A percentile compares a stretch with the other conserved stretches of the same genome.
Evolutionary conservation across 1,140 invertebrate genomes (phyloP).

Genomic region (Drosophila aff.): DNA sequence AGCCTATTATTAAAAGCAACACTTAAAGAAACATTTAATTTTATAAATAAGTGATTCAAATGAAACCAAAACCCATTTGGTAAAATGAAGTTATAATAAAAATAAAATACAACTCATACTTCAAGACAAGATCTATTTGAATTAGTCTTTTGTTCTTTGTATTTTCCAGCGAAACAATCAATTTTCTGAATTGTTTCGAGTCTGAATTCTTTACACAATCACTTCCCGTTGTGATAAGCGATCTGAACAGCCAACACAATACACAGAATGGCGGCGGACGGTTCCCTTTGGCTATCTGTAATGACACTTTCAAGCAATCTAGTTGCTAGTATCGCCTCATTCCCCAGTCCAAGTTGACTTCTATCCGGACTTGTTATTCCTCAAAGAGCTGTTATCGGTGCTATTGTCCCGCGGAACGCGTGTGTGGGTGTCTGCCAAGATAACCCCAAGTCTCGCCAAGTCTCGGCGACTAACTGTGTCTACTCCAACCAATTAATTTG

Average conservation of each 20-base stretch:
- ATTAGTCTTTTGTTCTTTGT: neutral
- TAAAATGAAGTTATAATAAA: neutral
- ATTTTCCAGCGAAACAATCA: neutral
- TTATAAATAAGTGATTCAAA: no score
- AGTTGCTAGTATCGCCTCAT: constrained; percentile 42
- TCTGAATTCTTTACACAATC: constrained; percentile 3
- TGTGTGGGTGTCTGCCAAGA: constrained; percentile 11
- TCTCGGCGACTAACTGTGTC: constrained; percentile 2
- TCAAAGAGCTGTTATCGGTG: constrained; percentile 28
- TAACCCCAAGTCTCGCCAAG: constrained; percentile 32
- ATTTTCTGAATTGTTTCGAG: constrained; percentile 13
- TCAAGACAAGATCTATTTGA: neutral
- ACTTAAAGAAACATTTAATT: neutral
- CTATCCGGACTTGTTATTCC: constrained; percentile 3
- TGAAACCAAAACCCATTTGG: neutral
- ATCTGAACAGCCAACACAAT: neutral
- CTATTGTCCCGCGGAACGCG: constrained; percentile 3
- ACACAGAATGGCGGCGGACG: neutral
- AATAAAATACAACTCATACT: neutral
- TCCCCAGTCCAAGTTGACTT: constrained; percentile 18
- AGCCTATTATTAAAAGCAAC: neutral
- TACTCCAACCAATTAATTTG: constrained; percentile 68
- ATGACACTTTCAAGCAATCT: constrained; percentile 24
- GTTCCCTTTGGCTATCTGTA: neutral
- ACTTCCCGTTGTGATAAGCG: constrained; percentile 53